These are phyloP conservation scores for Engraulis encrasicolus DNA, from an alignment of 2,113 vertebrate species.

Conservation along the genomic window DNA sequence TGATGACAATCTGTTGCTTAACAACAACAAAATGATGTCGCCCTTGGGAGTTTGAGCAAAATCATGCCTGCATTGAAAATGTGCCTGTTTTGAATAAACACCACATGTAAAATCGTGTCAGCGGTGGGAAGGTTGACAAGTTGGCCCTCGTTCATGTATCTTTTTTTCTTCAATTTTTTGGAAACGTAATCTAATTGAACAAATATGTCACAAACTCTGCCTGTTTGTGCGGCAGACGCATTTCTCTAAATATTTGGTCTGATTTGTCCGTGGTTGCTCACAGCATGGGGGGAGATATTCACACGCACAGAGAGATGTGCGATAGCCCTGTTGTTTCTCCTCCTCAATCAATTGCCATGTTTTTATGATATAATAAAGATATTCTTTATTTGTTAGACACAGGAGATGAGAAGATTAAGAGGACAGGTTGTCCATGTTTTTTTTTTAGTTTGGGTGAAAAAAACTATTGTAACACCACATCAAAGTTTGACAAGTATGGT, in stretches of 20 bases:
- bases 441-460: too few relatives aligned
- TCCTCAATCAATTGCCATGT: neutral
- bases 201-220: slow-evolving; percentile 61
- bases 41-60: slow-evolving; percentile 48
- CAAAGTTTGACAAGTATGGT: too few relatives aligned
- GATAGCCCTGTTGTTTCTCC: neutral
- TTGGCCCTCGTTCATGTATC: slow-evolving; percentile 50
- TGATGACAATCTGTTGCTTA: slow-evolving; percentile 63
- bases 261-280: slow-evolving; percentile 39
- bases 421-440: too few relatives aligned
- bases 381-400: neutral
- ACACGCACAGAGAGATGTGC: neutral
- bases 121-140: slow-evolving; percentile 59
- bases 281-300: slow-evolving; percentile 25
- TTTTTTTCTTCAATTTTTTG: slow-evolving; percentile 41
- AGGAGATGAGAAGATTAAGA: neutral
- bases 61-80: neutral
- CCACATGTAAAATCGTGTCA: slow-evolving; percentile 25
- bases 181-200: slow-evolving; percentile 64
- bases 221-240: slow-evolving; percentile 65
- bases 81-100: slow-evolving; percentile 65
- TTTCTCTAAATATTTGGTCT: slow-evolving; percentile 68
- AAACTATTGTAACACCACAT: neutral
- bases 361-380: neutral
- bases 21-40: slow-evolving; percentile 58